A percentile compares a stretch with the other conserved stretches of the same genome.
phyloP scores from a whole-genome alignment of 2,113 vertebrate genomes.

The Coreoperca whiteheadi region DNA sequence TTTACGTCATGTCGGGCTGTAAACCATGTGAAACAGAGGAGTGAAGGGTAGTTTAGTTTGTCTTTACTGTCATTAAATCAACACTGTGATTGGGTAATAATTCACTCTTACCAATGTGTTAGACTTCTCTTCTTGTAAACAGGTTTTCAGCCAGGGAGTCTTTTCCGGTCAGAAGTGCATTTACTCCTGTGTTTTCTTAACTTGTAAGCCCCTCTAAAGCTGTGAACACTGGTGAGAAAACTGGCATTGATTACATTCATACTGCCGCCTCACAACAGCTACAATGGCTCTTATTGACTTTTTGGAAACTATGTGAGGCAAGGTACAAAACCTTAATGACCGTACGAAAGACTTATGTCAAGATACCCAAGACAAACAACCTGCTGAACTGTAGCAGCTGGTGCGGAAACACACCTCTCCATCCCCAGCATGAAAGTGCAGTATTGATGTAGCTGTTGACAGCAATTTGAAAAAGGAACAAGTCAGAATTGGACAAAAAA shows the following conservation, averaged over 20 bases:
- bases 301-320: slow-evolving; percentile 52
- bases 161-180: slow-evolving; percentile 13
- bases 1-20: slow-evolving; percentile 32
- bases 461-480: slow-evolving; percentile 49
- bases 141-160: slow-evolving; percentile 13
- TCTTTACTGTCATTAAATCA: slow-evolving; percentile 50
- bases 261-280: slow-evolving; percentile 41
- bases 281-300: slow-evolving; percentile 71
- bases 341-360: slow-evolving; percentile 42
- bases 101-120: slow-evolving; percentile 15
- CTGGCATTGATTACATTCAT: slow-evolving; percentile 63
- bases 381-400: slow-evolving; percentile 43
- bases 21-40: slow-evolving; percentile 24
- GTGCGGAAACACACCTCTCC: slow-evolving; percentile 20
- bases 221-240: slow-evolving; percentile 56
- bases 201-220: slow-evolving; percentile 25
- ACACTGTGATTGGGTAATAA: slow-evolving; percentile 13
- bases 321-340: slow-evolving; percentile 72
- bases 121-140: slow-evolving; percentile 16
- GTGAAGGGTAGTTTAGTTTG: slow-evolving; percentile 44
- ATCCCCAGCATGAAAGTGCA: slow-evolving; percentile 29
- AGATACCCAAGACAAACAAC: slow-evolving; percentile 45
- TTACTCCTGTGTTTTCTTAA: slow-evolving; percentile 45
- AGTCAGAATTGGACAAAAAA: slow-evolving; percentile 8
- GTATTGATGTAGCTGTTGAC: slow-evolving; percentile 59